These are phyloP conservation scores for Grammomys surdaster DNA, from an alignment of 2,113 vertebrate species.

Conservation along the genomic window DNA sequence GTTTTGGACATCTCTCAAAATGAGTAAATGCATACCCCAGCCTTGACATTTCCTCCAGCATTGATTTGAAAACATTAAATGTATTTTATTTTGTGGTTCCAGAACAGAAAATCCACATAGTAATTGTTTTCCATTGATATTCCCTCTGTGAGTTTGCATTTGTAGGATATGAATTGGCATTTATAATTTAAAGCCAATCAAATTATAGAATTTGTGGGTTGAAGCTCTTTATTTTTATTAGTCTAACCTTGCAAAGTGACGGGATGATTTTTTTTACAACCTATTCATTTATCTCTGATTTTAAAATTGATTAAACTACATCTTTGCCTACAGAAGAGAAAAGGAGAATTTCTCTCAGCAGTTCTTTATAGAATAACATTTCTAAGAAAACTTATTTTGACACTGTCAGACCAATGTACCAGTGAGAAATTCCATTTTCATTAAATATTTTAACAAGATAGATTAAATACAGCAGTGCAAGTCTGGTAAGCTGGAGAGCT, in stretches of 20 bases:
- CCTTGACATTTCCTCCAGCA: slow-evolving; percentile 74
- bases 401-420: background rate
- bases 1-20: slow-evolving; percentile 71
- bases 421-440: slow-evolving; percentile 57
- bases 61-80: slow-evolving; percentile 77
- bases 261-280: slow-evolving; percentile 30
- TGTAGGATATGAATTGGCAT: slow-evolving; percentile 75
- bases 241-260: slow-evolving; percentile 67
- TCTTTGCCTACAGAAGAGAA: slow-evolving; percentile 33
- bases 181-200: slow-evolving; percentile 74
- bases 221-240: slow-evolving; percentile 77
- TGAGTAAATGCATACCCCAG: slow-evolving; percentile 67
- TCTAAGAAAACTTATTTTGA: slow-evolving; percentile 64
- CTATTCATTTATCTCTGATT: slow-evolving; percentile 71
- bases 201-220: slow-evolving; percentile 73
- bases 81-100: slow-evolving; percentile 76
- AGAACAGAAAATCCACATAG: slow-evolving; percentile 62
- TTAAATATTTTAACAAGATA: slow-evolving; percentile 68
- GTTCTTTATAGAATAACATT: slow-evolving; percentile 12
- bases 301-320: slow-evolving; percentile 67
- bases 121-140: slow-evolving; percentile 80
- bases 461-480: slow-evolving; percentile 19
- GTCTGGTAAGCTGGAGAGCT: background rate
- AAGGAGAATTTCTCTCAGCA: slow-evolving; percentile 7
- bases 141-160: slow-evolving; percentile 67